These are phyloP conservation scores for Pediacus dermestoides DNA, from an alignment of 2,888 invertebrate species.

Conservation along the genomic window DNA sequence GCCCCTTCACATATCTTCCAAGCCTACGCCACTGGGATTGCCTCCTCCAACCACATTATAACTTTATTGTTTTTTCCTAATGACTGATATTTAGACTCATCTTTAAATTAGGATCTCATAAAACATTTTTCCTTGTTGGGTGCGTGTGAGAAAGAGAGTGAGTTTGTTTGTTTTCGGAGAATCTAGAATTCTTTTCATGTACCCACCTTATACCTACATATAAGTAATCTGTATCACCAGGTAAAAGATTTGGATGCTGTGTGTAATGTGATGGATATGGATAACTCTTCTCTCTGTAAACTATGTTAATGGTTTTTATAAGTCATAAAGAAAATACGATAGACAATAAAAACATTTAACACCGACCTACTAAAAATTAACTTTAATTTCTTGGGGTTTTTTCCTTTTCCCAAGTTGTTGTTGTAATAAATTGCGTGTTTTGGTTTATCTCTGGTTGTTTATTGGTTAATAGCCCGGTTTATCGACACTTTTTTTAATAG, in stretches of 20 bases:
- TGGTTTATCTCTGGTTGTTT: no score
- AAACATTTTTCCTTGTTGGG: constrained; percentile 18
- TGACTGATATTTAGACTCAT: constrained; percentile 25
- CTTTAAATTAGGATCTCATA: constrained; percentile 27
- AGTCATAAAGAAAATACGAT: constrained; percentile 1
- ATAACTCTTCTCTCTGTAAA: neutral
- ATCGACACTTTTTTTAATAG: no score
- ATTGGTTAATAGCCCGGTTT: no score
- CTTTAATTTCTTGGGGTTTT: neutral
- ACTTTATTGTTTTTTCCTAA: constrained; percentile 34
- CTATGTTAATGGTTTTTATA: constrained; percentile 1
- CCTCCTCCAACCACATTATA: constrained; percentile 20
- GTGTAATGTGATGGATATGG: no score
- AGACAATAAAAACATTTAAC: neutral
- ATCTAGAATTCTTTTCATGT: constrained; percentile 20
- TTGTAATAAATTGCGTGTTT: no score
- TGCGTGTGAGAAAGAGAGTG: no score
- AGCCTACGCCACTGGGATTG: constrained; percentile 1
- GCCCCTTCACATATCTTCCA: no score
- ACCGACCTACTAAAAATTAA: neutral
- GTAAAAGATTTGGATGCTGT: constrained; percentile 3
- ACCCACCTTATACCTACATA: no score
- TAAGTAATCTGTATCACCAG: constrained; percentile 2
- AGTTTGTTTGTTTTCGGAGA: constrained; percentile 25
- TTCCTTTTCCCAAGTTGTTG: neutral